Evolutionary conservation across 2,888 invertebrate genomes (phyloP).

Genomic region (Fragum whitleyi): DNA sequence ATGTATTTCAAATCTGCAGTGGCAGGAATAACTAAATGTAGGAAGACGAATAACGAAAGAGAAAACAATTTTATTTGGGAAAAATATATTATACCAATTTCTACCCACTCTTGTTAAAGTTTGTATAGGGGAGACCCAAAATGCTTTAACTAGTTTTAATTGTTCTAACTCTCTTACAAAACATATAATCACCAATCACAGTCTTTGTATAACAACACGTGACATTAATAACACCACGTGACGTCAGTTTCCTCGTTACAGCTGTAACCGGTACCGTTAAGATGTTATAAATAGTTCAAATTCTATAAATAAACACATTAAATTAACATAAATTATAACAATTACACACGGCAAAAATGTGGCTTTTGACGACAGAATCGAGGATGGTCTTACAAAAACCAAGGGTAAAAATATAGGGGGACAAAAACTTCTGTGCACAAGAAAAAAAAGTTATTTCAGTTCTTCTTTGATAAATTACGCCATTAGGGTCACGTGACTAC

Average conservation of each 20-base stretch:
- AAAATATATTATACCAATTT: slow-evolving; percentile 68
- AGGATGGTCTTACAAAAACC: slow-evolving; percentile 68
- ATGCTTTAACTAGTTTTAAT: slow-evolving; percentile 33
- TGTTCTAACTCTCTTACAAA: slow-evolving; percentile 9
- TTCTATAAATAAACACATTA: slow-evolving; percentile 52
- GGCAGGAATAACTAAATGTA: neutral
- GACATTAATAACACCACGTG: slow-evolving; percentile 58
- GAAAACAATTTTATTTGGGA: slow-evolving; percentile 68
- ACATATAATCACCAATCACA: slow-evolving; percentile 67
- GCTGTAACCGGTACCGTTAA: slow-evolving; percentile 73
- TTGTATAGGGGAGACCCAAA: slow-evolving; percentile 71
- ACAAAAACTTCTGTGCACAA: slow-evolving; percentile 29
- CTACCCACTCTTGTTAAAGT: slow-evolving; percentile 66
- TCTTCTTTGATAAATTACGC: neutral
- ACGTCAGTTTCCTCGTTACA: slow-evolving; percentile 35
- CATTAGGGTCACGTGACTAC: slow-evolving; percentile 53
- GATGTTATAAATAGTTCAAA: slow-evolving; percentile 64
- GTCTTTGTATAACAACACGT: slow-evolving; percentile 52
- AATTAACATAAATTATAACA: slow-evolving; percentile 54
- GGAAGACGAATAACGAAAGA: slow-evolving; percentile 38
- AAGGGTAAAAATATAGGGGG: slow-evolving; percentile 6
- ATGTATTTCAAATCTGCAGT: too few species aligned
- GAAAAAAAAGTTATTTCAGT: slow-evolving; percentile 8
- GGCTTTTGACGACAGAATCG: slow-evolving; percentile 20
- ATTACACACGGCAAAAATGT: slow-evolving; percentile 69